A percentile compares a stretch with the other conserved stretches of the same genome.
Evolutionary conservation across 2,888 invertebrate species (phyloP).

Genomic region (Clepsis dumicolana): DNA sequence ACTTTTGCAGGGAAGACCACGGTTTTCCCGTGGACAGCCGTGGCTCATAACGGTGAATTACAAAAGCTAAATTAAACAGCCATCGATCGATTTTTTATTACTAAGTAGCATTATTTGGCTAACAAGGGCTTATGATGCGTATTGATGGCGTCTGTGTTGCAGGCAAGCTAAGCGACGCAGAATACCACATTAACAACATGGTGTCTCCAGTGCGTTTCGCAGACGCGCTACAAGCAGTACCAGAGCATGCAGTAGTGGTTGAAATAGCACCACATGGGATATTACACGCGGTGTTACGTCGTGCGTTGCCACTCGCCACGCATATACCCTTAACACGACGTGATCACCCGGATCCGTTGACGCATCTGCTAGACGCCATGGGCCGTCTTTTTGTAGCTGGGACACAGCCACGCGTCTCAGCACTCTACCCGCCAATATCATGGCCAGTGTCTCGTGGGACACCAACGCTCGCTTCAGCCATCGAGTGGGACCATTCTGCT

Average conservation of each 20-base stretch:
- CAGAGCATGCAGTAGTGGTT: slow-evolving; percentile 95
- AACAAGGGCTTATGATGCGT: too few relatives aligned
- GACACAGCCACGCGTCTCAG: slow-evolving; percentile 89
- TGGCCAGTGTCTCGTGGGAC: slow-evolving; percentile 97
- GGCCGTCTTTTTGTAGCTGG: slow-evolving; percentile 95
- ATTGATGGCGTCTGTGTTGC: slow-evolving; percentile 34
- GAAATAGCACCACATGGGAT: slow-evolving; percentile 99
- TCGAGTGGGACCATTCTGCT: slow-evolving; percentile 97
- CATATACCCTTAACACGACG: slow-evolving; percentile 95
- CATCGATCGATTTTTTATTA: too few relatives aligned
- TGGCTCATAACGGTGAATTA: too few relatives aligned
- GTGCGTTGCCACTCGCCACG: slow-evolving; percentile 91
- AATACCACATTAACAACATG: slow-evolving; percentile 98
- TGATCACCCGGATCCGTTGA: slow-evolving; percentile 90
- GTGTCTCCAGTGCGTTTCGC: slow-evolving; percentile 97
- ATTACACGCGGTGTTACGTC: slow-evolving; percentile 96
- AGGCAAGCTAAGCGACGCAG: slow-evolving; percentile 94
- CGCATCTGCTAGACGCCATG: slow-evolving; percentile 91
- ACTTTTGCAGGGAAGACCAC: too few relatives aligned
- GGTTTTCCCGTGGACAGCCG: too few relatives aligned
- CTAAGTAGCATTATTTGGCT: too few relatives aligned
- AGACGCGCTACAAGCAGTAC: slow-evolving; percentile 94
- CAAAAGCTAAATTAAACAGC: too few relatives aligned
- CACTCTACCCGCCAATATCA: slow-evolving; percentile 91
- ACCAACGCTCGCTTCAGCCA: slow-evolving; percentile 94